phyloP scores from a whole-genome alignment of 2,888 invertebrate species.

The Standfussiana lucernea region DNA sequence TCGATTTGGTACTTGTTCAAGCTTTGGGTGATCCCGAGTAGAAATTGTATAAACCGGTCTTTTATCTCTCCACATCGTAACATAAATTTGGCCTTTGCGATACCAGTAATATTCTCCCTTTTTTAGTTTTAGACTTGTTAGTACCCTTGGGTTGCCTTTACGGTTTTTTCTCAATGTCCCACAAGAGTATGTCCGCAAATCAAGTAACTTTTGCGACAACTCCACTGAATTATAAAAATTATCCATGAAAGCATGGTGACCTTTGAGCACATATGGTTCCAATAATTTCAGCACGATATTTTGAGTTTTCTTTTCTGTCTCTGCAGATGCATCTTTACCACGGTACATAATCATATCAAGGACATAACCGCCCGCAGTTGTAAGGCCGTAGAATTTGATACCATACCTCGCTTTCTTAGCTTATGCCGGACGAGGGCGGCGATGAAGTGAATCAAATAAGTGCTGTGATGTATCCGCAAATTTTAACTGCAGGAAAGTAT shows the following conservation, averaged over 20 bases:
- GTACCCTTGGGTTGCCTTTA: slow-evolving; percentile 22
- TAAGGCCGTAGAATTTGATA: slow-evolving; percentile 13
- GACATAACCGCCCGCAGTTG: slow-evolving; percentile 15
- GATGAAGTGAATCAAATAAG: too few relatives aligned
- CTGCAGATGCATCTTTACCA: slow-evolving; percentile 20
- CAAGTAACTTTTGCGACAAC: slow-evolving; percentile 22
- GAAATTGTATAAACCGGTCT: slow-evolving; percentile 3
- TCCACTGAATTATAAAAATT: slow-evolving; percentile 16
- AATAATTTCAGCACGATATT: slow-evolving; percentile 24
- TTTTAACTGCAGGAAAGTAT: too few relatives aligned
- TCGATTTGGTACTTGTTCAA: neutral
- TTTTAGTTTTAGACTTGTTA: slow-evolving; percentile 12
- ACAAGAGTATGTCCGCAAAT: slow-evolving; percentile 14
- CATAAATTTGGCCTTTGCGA: slow-evolving; percentile 12
- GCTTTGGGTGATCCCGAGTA: slow-evolving; percentile 1
- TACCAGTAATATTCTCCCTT: slow-evolving; percentile 12
- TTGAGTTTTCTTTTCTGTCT: slow-evolving; percentile 17
- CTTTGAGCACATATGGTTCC: slow-evolving; percentile 18
- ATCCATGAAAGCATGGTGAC: slow-evolving; percentile 19
- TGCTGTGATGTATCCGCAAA: too few relatives aligned
- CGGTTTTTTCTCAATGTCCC: slow-evolving; percentile 20
- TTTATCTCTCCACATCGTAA: slow-evolving; percentile 9
- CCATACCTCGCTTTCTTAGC: slow-evolving; percentile 3
- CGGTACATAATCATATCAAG: slow-evolving; percentile 22
- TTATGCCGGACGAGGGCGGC: too few relatives aligned